Percentiles rank a stretch among this genome's conserved stretches.
These are phyloP conservation scores for Cydia pomonella DNA, from an alignment of 1,140 invertebrate genomes.

Conservation along the genomic window DNA sequence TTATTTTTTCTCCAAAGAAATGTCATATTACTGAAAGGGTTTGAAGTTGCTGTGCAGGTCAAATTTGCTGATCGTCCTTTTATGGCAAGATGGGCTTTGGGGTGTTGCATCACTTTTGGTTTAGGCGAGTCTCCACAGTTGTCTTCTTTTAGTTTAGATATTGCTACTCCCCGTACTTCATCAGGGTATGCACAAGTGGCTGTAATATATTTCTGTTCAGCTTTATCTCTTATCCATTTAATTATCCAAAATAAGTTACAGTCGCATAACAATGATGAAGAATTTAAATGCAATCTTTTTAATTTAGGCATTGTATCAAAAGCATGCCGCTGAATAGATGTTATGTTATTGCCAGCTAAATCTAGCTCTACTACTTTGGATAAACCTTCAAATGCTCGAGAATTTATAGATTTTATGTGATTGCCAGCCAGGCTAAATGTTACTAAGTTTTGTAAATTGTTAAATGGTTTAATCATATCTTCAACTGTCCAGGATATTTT, in stretches of 20 bases:
- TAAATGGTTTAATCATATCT: conserved; percentile 90
- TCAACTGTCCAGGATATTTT: conserved; percentile 94
- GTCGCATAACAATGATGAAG: conserved; percentile 90
- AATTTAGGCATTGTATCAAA: conserved; percentile 86
- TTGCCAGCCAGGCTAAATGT: conserved; percentile 90
- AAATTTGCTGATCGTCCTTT: conserved; percentile 92
- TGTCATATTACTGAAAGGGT: conserved; percentile 82
- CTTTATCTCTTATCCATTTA: conserved; percentile 84
- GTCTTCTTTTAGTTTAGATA: conserved; percentile 84
- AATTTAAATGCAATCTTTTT: conserved; percentile 84
- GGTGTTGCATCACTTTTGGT: conserved; percentile 91
- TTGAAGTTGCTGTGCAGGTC: conserved; percentile 87
- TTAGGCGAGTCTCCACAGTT: conserved; percentile 94
- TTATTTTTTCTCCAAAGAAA: conserved; percentile 96
- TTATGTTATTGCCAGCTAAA: conserved; percentile 90
- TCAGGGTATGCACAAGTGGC: conserved; percentile 90
- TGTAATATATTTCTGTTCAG: conserved; percentile 77
- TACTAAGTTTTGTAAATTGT: conserved; percentile 86
- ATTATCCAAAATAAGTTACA: conserved; percentile 91
- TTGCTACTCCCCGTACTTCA: conserved; percentile 84
- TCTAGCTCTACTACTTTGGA: conserved; percentile 86
- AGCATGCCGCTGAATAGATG: conserved; percentile 90
- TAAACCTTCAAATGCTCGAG: conserved; percentile 91
- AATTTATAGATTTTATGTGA: conserved; percentile 92
- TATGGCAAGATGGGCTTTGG: conserved; percentile 89